A percentile compares a stretch with the other conserved stretches of the same genome.
Evolutionary conservation across 1,140 invertebrate genomes (phyloP).

Genomic region (Drosophila ficusphila): DNA sequence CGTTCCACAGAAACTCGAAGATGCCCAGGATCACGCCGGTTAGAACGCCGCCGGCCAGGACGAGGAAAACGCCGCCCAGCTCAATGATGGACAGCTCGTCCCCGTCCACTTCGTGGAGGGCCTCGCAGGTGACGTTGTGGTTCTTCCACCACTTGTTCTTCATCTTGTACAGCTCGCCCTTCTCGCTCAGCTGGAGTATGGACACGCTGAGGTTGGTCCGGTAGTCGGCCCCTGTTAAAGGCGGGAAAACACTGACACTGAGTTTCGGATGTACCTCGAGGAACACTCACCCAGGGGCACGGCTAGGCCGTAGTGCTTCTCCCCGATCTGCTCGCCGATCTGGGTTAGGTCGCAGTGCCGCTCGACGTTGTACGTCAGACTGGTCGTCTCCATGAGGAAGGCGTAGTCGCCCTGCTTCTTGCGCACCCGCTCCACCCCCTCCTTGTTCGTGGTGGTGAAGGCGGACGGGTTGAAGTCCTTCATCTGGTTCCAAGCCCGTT

Average conservation of each 20-base stretch:
- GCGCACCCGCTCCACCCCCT: slow-evolving; percentile 92
- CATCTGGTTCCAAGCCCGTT: slow-evolving; percentile 92
- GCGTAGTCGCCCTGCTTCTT: slow-evolving; percentile 89
- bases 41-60: slow-evolving; percentile 87
- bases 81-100: slow-evolving; percentile 87
- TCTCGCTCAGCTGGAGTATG: slow-evolving; percentile 92
- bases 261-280: too few species aligned
- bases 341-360: slow-evolving; percentile 91
- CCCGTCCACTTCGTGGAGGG: slow-evolving; percentile 70
- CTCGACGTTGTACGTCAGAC: slow-evolving; percentile 91
- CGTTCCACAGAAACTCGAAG: slow-evolving; percentile 94
- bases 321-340: slow-evolving; percentile 91
- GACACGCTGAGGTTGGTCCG: slow-evolving; percentile 89
- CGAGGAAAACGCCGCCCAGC: slow-evolving; percentile 90
- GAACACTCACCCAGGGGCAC: slow-evolving; percentile 88
- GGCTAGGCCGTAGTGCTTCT: slow-evolving; percentile 93
- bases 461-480: slow-evolving; percentile 91
- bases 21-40: slow-evolving; percentile 89
- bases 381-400: slow-evolving; percentile 94
- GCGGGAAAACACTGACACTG: background rate
- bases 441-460: slow-evolving; percentile 91
- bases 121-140: slow-evolving; percentile 75
- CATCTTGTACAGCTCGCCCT: slow-evolving; percentile 89
- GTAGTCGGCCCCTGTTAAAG: slow-evolving; percentile 84
- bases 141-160: slow-evolving; percentile 95